Evolutionary conservation across 2,113 vertebrate genomes (phyloP).

Genomic region (Rhineura floridana): DNA sequence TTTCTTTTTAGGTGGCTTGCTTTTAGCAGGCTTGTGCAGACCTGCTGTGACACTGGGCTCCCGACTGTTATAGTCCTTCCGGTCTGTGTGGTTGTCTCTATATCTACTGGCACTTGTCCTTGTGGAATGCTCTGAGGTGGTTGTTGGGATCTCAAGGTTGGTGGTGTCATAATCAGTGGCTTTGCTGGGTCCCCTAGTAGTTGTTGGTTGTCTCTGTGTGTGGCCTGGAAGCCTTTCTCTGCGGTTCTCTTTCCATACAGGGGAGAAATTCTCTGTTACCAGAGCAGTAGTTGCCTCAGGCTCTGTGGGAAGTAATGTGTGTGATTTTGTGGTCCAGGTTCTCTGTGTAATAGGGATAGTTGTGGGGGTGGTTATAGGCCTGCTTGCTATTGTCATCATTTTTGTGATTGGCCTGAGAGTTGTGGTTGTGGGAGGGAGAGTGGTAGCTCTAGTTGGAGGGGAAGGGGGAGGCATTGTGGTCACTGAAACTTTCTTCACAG

Average conservation of each 20-base stretch:
- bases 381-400: constrained; percentile 59
- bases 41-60: constrained; percentile 68
- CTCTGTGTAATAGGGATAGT: constrained; percentile 70
- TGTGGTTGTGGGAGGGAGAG: constrained; percentile 68
- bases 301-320: constrained; percentile 57
- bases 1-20: constrained; percentile 83
- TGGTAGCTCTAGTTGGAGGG: constrained; percentile 65
- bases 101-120: constrained; percentile 69
- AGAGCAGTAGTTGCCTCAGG: constrained; percentile 59
- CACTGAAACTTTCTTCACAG: constrained; percentile 65
- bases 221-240: constrained; percentile 73
- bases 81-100: constrained; percentile 88
- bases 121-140: constrained; percentile 64
- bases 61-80: constrained; percentile 74
- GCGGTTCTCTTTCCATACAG: constrained; percentile 71
- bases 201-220: constrained; percentile 33
- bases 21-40: constrained; percentile 80
- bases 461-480: constrained; percentile 41
- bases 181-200: constrained; percentile 72
- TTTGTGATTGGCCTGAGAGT: constrained; percentile 64
- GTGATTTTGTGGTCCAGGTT: constrained; percentile 71
- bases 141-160: constrained; percentile 64
- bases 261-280: constrained; percentile 73
- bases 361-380: constrained; percentile 66
- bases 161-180: constrained; percentile 54